These are phyloP conservation scores for Parapristionchus giblindavisi DNA, from an alignment of 2,888 invertebrate genomes.

Conservation along the genomic window DNA sequence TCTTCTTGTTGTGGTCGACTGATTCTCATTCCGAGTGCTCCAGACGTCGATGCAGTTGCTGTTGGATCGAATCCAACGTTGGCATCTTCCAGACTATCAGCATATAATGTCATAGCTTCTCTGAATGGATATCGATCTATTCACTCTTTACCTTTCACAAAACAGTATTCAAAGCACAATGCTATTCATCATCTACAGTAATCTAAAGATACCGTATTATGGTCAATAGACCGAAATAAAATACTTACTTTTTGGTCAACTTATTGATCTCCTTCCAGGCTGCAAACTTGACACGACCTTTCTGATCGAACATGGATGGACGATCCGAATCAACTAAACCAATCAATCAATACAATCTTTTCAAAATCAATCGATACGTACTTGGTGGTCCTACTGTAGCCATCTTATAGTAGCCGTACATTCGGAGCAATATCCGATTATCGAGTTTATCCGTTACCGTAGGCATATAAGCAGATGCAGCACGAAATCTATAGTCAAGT, in stretches of 20 bases:
- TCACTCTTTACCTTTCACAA: background rate
- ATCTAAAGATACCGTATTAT: too few relatives aligned
- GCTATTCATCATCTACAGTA: too few relatives aligned
- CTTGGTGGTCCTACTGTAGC: conserved; percentile 23
- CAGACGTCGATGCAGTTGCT: conserved; percentile 10
- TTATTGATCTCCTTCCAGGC: conserved; percentile 4
- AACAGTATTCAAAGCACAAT: background rate
- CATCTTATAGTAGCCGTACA: conserved; percentile 29
- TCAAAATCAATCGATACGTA: background rate
- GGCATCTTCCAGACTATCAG: conserved; percentile 33
- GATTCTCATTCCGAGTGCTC: conserved; percentile 31
- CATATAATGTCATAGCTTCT: conserved; percentile 24
- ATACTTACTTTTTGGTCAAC: conserved; percentile 7
- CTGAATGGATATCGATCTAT: background rate
- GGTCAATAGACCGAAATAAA: too few relatives aligned
- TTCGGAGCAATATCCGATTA: background rate
- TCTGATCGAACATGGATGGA: conserved; percentile 12
- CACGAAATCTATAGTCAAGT: conserved; percentile 31
- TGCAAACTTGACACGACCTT: conserved; percentile 12
- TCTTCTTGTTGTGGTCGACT: conserved; percentile 5
- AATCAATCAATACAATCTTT: background rate
- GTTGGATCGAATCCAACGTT: conserved; percentile 30
- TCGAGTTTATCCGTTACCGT: conserved; percentile 4
- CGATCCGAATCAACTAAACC: background rate
- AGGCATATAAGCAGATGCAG: conserved; percentile 1